Base-by-base conservation (phyloP, 2,888 invertebrate genomes). In the Sesia apiformis region DNA sequence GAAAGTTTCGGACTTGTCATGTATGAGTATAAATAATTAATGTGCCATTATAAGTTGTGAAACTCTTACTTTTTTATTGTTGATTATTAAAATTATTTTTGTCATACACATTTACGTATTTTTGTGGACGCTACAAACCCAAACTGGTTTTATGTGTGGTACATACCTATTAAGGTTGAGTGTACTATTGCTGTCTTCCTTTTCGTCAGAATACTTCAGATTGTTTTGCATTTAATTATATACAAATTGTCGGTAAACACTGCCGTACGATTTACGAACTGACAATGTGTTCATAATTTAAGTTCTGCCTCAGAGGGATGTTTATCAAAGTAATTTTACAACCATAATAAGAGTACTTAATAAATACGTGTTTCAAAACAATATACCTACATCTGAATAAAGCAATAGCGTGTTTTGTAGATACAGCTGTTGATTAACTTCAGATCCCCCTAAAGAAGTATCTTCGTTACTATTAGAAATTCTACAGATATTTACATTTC, bases 201-300 rank as follows among this genome's bases (percentile, higher is more conserved):
- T 74, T 77, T 78, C 72, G 76, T 77, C 74, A 73, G 75, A 76
- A 81, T 84, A 79, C 73, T 76, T 77, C 58, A 74, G 62, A 82
- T 79, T 78, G 74, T 77, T 75, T 73, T 76, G 72, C 74, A 76
- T 80, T 64, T 70, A 71, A 72, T 74, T 71, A 67, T 67, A 66
- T 63, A 67, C 66, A 69, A 69, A 66, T 68, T 69, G 57, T 56
- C 56, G 53, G 57, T 59, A 57, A 53, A 52, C 53, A 60, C 67
- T 64, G 66, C 64, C 67, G 69, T 74, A 67, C 64, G 72, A 81
- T 81, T 81, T 78, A 81, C 72, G 71, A 76, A 76, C 78, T 71
- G 78, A 66, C 74, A 74, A 75, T 64, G 67, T 66, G 66, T 69
- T 69, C 65, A 66, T 72, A 72, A 71, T 65, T 71, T 63, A 65